Conservation (phyloP, 2,888 invertebrate species). For the Amiota mariae region DNA sequence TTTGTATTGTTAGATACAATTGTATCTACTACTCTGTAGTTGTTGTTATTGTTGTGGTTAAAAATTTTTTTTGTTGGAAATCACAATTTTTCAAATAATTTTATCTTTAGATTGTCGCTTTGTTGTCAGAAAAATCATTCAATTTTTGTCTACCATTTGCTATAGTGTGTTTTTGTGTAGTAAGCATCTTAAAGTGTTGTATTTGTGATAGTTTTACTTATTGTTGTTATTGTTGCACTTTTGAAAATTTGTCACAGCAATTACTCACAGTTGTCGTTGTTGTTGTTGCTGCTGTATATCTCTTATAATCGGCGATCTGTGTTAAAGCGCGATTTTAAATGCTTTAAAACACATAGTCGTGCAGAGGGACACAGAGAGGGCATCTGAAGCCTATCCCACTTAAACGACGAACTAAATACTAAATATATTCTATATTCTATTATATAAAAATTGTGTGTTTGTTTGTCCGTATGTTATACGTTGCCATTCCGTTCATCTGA, state of each 20-base stretch:
- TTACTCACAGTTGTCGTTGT: neutral
- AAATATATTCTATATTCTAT: too few species aligned
- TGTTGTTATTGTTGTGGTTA: slow-evolving; percentile 30
- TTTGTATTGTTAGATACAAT: neutral
- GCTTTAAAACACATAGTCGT: too few species aligned
- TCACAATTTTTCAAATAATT: slow-evolving; percentile 48
- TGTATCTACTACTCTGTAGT: slow-evolving; percentile 17
- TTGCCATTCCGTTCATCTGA: too few species aligned
- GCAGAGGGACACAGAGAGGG: too few species aligned
- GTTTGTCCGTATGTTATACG: too few species aligned
- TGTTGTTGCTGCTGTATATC: neutral
- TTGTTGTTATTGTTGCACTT: slow-evolving; percentile 5
- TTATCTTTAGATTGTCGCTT: neutral
- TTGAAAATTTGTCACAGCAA: neutral
- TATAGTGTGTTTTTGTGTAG: too few species aligned
- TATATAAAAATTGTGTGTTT: too few species aligned
- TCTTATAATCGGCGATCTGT: neutral
- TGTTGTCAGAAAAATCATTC: neutral
- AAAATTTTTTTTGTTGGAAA: slow-evolving; percentile 54
- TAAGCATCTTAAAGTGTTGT: too few species aligned
- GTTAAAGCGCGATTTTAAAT: neutral
- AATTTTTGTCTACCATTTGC: too few species aligned
- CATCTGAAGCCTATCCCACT: too few species aligned
- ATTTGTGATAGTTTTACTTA: too few species aligned
- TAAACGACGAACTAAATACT: too few species aligned